Conservation (phyloP, 1,140 invertebrate species). For the Tachypleus tridentatus region DNA sequence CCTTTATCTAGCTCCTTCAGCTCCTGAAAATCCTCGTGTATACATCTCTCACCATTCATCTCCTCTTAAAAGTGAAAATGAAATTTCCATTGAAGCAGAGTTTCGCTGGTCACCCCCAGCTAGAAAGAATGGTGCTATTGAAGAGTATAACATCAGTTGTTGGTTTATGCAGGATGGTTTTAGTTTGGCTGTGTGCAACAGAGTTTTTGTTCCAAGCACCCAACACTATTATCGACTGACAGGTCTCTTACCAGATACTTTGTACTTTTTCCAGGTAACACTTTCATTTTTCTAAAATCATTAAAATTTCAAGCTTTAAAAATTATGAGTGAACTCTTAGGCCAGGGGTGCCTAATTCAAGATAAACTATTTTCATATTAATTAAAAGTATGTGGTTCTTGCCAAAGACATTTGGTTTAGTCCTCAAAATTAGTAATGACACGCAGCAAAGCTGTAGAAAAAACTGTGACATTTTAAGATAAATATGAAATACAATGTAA, state of each 20-base stretch:
- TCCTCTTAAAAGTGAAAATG: conserved; percentile 25
- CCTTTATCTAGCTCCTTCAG: conserved; percentile 49
- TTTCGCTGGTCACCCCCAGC: conserved; percentile 62
- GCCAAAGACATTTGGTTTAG: no score
- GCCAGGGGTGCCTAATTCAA: no score
- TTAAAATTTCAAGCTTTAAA: conserved; percentile 2
- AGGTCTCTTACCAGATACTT: conserved; percentile 45
- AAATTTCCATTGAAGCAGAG: conserved; percentile 31
- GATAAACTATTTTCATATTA: no score
- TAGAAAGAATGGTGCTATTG: conserved; percentile 56
- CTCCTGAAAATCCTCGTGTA: conserved; percentile 51
- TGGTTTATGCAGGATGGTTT: conserved; percentile 36
- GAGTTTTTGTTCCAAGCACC: no score
- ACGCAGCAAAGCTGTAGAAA: no score
- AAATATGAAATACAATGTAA: no score
- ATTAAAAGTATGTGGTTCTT: no score
- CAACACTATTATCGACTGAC: not conserved
- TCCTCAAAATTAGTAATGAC: no score
- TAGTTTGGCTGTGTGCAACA: no score
- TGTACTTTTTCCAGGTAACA: conserved; percentile 57
- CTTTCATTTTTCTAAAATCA: conserved; percentile 14
- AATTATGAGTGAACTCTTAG: not conserved
- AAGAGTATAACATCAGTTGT: conserved; percentile 54
- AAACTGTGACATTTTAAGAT: no score
- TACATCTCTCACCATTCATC: conserved; percentile 45